Conservation (phyloP, 2,888 invertebrate species). For the Nebria brevicollis region DNA sequence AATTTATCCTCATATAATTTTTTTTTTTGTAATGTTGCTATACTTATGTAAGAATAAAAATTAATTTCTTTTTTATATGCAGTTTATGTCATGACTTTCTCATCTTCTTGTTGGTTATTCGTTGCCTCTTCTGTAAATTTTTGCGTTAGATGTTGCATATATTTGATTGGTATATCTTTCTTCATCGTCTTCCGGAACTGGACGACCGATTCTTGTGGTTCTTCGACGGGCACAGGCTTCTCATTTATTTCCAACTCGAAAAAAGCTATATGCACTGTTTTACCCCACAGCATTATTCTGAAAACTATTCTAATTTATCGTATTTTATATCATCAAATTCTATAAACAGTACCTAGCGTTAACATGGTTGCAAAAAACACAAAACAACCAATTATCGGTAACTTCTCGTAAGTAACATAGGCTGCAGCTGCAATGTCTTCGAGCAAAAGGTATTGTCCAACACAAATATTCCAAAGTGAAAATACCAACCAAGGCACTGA, state of each 20-base stretch:
- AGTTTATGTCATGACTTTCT: neutral
- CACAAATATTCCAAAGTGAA: slow-evolving; percentile 54
- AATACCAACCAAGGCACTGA: slow-evolving; percentile 58
- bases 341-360: neutral
- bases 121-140: neutral
- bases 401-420: neutral
- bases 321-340: neutral
- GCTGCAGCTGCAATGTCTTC: slow-evolving; percentile 14
- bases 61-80: slow-evolving; percentile 29
- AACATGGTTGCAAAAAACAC: neutral
- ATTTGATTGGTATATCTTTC: neutral
- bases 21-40: slow-evolving; percentile 38
- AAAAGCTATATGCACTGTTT: slow-evolving; percentile 24
- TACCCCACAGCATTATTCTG: slow-evolving; percentile 37
- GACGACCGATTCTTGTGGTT: neutral
- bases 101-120: neutral
- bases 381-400: neutral
- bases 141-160: neutral
- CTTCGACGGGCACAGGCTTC: neutral
- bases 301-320: neutral
- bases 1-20: slow-evolving; percentile 25
- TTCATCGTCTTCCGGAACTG: neutral
- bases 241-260: slow-evolving; percentile 18
- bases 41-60: slow-evolving; percentile 29
- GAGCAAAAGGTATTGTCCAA: slow-evolving; percentile 24